Evolutionary conservation across 2,797 vertebrate genomes (phyloP).

Genomic region (Phataginus tetradactyla): DNA sequence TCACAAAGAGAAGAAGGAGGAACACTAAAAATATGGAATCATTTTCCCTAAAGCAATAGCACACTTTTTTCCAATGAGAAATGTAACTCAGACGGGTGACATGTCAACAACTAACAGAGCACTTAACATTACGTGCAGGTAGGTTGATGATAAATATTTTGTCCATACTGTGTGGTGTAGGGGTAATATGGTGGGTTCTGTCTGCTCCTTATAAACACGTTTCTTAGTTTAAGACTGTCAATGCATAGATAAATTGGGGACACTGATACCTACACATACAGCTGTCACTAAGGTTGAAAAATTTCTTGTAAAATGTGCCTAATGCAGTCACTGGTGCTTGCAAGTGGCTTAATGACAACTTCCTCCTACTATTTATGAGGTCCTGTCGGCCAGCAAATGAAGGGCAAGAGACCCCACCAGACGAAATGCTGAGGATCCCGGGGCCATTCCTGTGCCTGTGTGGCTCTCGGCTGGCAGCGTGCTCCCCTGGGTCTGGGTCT

Average conservation of each 20-base stretch:
- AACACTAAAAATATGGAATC: not conserved
- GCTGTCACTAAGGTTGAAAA: not conserved
- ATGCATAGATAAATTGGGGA: not conserved
- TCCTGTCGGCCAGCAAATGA: not conserved
- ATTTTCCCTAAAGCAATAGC: not conserved
- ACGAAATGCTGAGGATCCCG: not conserved
- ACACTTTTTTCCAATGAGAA: not conserved
- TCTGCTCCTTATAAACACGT: not conserved
- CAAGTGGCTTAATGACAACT: not conserved
- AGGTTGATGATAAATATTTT: not conserved
- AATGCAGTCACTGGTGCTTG: not conserved
- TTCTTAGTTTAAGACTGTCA: not conserved
- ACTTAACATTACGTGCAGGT: not conserved
- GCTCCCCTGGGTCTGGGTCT: too few relatives aligned
- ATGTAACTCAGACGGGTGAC: not conserved
- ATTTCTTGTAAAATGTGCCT: not conserved
- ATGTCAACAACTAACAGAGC: not conserved
- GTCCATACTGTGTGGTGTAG: not conserved
- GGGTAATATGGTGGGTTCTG: not conserved
- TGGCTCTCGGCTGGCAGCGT: not conserved
- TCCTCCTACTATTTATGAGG: not conserved
- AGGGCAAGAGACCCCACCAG: not conserved
- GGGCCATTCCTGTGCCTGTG: not conserved
- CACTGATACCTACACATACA: not conserved
- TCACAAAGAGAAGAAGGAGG: not conserved